Base-by-base conservation (phyloP, 1,140 invertebrate species). In the Hestina assimilis region DNA sequence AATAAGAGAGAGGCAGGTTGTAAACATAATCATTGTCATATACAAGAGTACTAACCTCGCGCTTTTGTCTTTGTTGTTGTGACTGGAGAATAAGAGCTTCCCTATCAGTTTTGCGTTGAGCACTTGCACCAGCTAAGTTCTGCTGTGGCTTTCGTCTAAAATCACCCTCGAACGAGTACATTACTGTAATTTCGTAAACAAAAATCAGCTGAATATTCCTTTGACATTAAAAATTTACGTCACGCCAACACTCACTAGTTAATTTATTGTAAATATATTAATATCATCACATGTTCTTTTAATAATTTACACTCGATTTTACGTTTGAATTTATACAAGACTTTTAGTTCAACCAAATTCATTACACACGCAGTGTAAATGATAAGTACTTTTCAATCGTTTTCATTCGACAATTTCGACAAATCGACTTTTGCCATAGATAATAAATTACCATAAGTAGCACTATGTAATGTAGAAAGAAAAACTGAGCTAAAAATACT, bases 101-200 rank as follows among this genome's bases (percentile, higher is more conserved):
- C 69, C 94, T 93, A 92, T 93, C 89, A 92, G 92, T 89, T 92
- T 93, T 89, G 82, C 93, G 81, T 15, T 90, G 89, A 46, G 78
- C 75, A 86, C 95, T 96, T 3, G 95, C 94, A 31, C 97, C 97
- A 38, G 95, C 93, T 63, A 98, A 90, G 89, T 96, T 97, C 89
- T 98, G 96, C 61, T 96, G 92, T 0, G 97, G 97, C 79, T 92
- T 94, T 38, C 94, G 91, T 57, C 95, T 92, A 82, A 95, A 96
- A 76, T 98, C 94, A 40, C 97, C 97, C 78, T 99, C 96, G 86
- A 99, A 99, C 78, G 93, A 95, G 84, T 95, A 95, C 92, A 91
- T 92, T 38, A 42, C 66, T 80, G 60, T 47, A 74, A 63, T 40
- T 51, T 51, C 19, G 43, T 59, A 53, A 59, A 53, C 42, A 59